Evolutionary conservation across 2,888 invertebrate species (phyloP).

Genomic region (Hirudinaria manillensis): DNA sequence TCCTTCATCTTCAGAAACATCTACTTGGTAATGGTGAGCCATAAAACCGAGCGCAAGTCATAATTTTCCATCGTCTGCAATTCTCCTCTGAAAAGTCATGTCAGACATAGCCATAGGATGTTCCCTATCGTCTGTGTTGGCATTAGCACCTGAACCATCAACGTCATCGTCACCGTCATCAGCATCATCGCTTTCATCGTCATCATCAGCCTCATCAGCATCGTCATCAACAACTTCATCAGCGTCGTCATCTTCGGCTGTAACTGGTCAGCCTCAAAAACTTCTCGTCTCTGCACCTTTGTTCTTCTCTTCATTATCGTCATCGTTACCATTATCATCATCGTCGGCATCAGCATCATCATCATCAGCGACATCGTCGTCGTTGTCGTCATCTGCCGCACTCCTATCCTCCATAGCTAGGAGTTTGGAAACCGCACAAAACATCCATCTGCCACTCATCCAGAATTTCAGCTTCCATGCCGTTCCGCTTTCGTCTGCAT

Average conservation of each 20-base stretch:
- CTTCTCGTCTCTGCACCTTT: background rate
- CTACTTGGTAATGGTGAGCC: too few relatives aligned
- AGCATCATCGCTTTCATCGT: background rate
- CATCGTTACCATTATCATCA: constrained; percentile 12
- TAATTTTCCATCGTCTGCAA: too few relatives aligned
- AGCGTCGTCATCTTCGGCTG: background rate
- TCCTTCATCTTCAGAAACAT: too few relatives aligned
- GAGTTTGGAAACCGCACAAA: background rate
- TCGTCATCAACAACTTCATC: background rate
- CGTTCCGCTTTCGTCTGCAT: background rate
- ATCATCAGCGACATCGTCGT: constrained; percentile 17
- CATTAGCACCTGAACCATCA: constrained; percentile 8
- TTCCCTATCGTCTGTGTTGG: constrained; percentile 11
- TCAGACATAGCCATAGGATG: background rate
- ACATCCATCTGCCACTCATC: background rate
- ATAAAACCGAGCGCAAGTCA: too few relatives aligned
- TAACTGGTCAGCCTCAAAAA: constrained; percentile 1
- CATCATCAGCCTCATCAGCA: constrained; percentile 6
- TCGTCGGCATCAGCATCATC: constrained; percentile 19
- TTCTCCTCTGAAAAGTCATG: background rate
- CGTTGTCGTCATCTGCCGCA: constrained; percentile 19
- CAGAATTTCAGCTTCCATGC: background rate
- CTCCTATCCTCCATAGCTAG: constrained; percentile 11
- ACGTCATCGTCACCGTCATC: background rate
- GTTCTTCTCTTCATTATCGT: constrained; percentile 5